phyloP scores from a whole-genome alignment of 2,113 vertebrate species.

The Hassar affinis region DNA sequence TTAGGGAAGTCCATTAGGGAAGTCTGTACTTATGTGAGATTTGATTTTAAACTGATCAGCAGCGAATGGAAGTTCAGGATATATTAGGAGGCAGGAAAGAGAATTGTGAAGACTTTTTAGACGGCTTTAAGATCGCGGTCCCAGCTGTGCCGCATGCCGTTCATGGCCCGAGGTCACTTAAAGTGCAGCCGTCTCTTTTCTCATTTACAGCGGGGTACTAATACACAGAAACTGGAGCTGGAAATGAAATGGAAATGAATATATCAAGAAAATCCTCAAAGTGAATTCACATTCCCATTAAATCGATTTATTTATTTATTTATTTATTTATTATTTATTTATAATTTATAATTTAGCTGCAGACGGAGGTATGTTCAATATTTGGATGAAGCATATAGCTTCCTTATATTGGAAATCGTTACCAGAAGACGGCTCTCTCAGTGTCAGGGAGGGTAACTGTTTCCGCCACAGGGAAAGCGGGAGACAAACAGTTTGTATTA shows the following conservation, averaged over 20 bases:
- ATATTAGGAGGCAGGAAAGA: constrained; percentile 25
- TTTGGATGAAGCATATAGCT: not conserved
- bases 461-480: not conserved
- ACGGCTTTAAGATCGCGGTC: constrained; percentile 15
- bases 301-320: too few species aligned
- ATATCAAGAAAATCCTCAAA: not conserved
- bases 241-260: too few species aligned
- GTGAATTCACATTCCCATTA: too few species aligned
- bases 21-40: not conserved
- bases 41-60: constrained; percentile 22
- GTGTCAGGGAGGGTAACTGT: not conserved
- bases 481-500: not conserved
- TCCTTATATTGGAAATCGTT: constrained; percentile 7
- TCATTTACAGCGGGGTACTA: constrained; percentile 15
- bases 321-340: too few species aligned
- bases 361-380: constrained; percentile 10
- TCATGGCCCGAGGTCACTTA: constrained; percentile 23
- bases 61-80: constrained; percentile 14
- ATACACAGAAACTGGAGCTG: not conserved
- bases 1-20: not conserved
- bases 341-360: not conserved
- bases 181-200: constrained; percentile 12
- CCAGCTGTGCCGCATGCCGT: constrained; percentile 31
- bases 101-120: constrained; percentile 12
- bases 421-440: not conserved